Base-by-base conservation (phyloP, 2,888 invertebrate species). In the Epinotia bilunana region DNA sequence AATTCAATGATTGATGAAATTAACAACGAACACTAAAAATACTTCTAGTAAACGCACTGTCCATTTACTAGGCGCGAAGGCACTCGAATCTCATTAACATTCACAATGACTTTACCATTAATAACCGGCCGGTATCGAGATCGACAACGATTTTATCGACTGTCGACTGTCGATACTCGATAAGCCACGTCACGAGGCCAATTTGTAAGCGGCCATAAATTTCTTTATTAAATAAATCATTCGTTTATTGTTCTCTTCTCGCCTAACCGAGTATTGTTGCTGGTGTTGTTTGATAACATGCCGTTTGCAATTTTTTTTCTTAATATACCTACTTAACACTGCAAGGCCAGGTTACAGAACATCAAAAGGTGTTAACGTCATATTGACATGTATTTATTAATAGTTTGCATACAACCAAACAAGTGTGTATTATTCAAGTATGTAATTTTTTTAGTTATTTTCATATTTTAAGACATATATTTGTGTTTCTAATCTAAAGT, bases 211-310 rank as follows among this genome's bases (percentile, higher is more conserved):
- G 87, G 84, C 86, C 90, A 92, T 93, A 93, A 92, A 93, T 93
- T 91, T 92, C 86, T 91, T 91, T 91, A 93, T 92, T 92, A 91
- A 91, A 93, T 93, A 93, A 93, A 93, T 93, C 92, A 92, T 82
- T 81, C 82, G 84, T 91, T 91, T 92, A 93, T 92, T 93, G 91
- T 92, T 93, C 90, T 90, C 88, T 90, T 91, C 91, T 88, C 91
- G 88, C 91, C 88, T 91, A 87, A 83, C 88, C 85, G 82, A 84
- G 85, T 87, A 86, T 88, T 90, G 87, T 90, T 90, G 86, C 88
- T 90, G 80, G 77, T 77, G 74, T 72, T 77, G 78, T 80, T 82
- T 82, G 80, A 81, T 78, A 79, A 74, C 79, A 79, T 79, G 74
- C 78, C 70, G 70, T 60, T 70, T 74, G 60, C 65, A 23, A 53